Evolutionary conservation across 2,113 vertebrate genomes (phyloP), one percentile per base, ranked within the genome.

Genomic region (Variabilichromis moorii): DNA sequence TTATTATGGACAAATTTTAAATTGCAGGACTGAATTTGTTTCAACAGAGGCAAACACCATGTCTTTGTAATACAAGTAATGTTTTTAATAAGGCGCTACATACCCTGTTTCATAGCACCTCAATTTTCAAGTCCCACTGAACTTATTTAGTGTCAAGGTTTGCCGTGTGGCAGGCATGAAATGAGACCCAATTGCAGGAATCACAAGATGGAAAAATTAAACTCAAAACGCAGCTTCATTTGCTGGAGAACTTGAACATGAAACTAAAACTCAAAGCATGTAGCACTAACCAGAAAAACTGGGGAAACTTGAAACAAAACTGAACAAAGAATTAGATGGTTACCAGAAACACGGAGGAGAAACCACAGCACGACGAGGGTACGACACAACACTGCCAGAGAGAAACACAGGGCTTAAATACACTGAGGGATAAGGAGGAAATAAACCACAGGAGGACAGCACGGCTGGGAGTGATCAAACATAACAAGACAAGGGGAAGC

Each of bases 301-400:
- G 59, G 17, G 4, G 0, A 63, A 63, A 63, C 31, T 7, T 63
- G 31, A 35, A 63, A 63, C 59, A 63, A 63, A 63, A 63, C 31
- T 63, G 17, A 63, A 63, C 31, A 35, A 19, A 35, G 59, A 63
- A 35, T 31, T 2, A 63, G 28, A 35, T 6, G 0, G 59, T 63
- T 35, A 35, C 31, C 9, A 35, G 59, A 35, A 63, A 19, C 17
- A 35, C 4, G 0, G 3, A 11, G 16, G 31, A 0, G 17, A 35
- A n/a, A 35, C 31, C 31, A 35, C 1, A n/a, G 59, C 59, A 35
- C 0, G 0, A 35, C 0, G 0, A 33, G 28, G 28, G 28, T 63
- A n/a, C 3, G 0, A 35, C 31, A 53, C 51, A 53, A 54, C n/a
- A 35, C 59, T 63, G 59, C 31, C 59, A n/a, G 31, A 63, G 28